phyloP scores from a whole-genome alignment of 2,113 vertebrate genomes.

The Morone saxatilis region DNA sequence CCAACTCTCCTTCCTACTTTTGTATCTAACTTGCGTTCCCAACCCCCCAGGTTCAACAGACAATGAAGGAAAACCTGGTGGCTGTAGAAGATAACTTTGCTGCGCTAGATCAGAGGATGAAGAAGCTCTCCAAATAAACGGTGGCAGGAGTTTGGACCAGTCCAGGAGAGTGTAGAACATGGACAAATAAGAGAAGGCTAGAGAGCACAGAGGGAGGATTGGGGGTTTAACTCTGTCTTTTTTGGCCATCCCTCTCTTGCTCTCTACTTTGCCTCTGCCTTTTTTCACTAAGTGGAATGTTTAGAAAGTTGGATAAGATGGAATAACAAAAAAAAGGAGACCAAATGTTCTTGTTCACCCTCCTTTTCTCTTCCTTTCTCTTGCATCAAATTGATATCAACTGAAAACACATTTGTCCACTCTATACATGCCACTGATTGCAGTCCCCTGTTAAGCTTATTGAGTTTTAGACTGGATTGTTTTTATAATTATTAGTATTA shows the following conservation, averaged over 20 bases:
- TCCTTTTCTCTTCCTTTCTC: constrained; percentile 48
- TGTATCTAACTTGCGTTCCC: neutral
- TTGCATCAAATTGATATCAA: constrained; percentile 49
- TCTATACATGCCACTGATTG: constrained; percentile 46
- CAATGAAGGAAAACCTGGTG: constrained; percentile 92
- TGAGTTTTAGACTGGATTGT: constrained; percentile 69
- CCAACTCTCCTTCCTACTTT: neutral
- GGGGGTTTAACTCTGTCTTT: constrained; percentile 40
- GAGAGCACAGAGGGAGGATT: constrained; percentile 48
- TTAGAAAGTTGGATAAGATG: constrained; percentile 60
- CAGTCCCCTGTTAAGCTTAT: constrained; percentile 32
- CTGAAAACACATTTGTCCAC: constrained; percentile 43
- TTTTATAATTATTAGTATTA: constrained; percentile 69
- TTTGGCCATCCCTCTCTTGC: constrained; percentile 47
- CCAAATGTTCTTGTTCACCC: constrained; percentile 68
- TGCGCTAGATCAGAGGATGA: constrained; percentile 89
- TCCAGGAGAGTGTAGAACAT: constrained; percentile 52
- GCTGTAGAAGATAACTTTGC: constrained; percentile 91
- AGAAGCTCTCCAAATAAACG: constrained; percentile 89
- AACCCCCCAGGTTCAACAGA: constrained; percentile 89
- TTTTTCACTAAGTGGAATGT: constrained; percentile 73
- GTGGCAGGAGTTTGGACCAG: constrained; percentile 24
- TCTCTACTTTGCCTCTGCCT: constrained; percentile 65
- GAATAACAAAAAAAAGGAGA: constrained; percentile 64
- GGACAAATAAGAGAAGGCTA: constrained; percentile 59